Percentiles rank a stretch among this genome's conserved stretches.
Evolutionary conservation across 2,797 vertebrate species (phyloP).

Genomic region (Salmo trutta): DNA sequence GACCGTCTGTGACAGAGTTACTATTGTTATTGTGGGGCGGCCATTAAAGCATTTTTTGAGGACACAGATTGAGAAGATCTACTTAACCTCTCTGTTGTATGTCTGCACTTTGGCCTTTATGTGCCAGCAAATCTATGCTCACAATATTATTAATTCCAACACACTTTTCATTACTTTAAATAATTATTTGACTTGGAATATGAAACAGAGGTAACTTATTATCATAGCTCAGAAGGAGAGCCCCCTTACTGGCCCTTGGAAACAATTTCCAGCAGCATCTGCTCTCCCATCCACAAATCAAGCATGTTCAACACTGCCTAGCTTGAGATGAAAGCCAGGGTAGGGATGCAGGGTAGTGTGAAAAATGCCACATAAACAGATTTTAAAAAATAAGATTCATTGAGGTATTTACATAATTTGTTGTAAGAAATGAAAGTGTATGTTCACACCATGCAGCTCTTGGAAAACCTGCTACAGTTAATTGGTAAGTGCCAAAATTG

Average conservation of each 20-base stretch:
- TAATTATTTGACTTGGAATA: neutral
- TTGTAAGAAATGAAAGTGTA: neutral
- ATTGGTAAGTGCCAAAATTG: neutral
- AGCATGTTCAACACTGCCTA: neutral
- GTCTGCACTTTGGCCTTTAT: constrained; percentile 30
- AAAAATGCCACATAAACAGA: neutral
- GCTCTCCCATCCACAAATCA: neutral
- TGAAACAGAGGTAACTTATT: neutral
- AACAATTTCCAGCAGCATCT: neutral
- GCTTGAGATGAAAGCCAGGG: constrained; percentile 1
- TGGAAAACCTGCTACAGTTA: neutral
- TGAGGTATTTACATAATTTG: too few relatives aligned
- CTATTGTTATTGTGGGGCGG: constrained; percentile 71
- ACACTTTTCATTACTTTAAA: neutral
- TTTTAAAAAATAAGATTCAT: neutral
- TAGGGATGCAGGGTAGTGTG: neutral
- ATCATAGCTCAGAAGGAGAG: neutral
- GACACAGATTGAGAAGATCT: constrained; percentile 61
- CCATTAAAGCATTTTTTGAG: constrained; percentile 65
- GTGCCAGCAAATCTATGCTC: neutral
- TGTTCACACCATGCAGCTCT: neutral
- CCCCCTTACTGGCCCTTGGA: neutral
- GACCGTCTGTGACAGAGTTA: constrained; percentile 72
- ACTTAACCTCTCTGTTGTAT: constrained; percentile 63
- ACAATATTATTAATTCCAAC: neutral